Evolutionary conservation across 2,797 vertebrate species (phyloP), one percentile per base, ranked within the genome.

Genomic region (Merluccius polli): DNA sequence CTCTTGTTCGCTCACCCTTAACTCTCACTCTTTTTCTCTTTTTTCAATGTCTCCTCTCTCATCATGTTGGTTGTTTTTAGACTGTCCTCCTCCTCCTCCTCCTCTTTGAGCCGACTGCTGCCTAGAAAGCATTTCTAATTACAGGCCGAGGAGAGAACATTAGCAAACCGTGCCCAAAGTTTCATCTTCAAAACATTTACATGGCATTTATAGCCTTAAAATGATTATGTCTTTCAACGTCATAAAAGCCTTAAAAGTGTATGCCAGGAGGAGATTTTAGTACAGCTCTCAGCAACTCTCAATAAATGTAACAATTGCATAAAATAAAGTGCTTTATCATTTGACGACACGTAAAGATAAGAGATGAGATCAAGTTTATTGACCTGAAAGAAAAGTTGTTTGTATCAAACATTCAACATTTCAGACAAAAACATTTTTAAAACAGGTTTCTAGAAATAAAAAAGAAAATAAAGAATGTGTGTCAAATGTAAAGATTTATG

Each of bases 101-200:
- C 81, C 86, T 85, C 79, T 76, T 81, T 70, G 1, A 65, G 73
- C 72, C 77, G 70, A 68, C 73, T 71, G 63, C 73, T 59, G 36
- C 74, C 78, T 77, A 76, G 35, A 80, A 75, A 76, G 77, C 75
- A 77, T 8, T 7, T 24, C 68, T 89, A 88, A 92, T 92, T 91
- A 91, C 76, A 92, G 90, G 73, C 80, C 83, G 76, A 15, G 5
- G 59, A 27, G 24, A 65, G 59, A 65, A 12, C 59, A 27, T 65
- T 65, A 65, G 59, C n/a, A 65, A n/a, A 59, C 24, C 13, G 59
- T 2, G 59, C 59, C 77, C 2, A 77, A 77, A 87, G 81, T 65
- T 77, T 73, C 77, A 69, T 79, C 48, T 29, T 72, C 31, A 48
- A 71, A 75, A 73, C 29, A 12, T 35, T 69, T 69, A 87, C 84